Percentiles rank a stretch among this genome's conserved stretches.
Evolutionary conservation across 2,797 vertebrate species (phyloP).

Genomic region (Sebastes oblongus): DNA sequence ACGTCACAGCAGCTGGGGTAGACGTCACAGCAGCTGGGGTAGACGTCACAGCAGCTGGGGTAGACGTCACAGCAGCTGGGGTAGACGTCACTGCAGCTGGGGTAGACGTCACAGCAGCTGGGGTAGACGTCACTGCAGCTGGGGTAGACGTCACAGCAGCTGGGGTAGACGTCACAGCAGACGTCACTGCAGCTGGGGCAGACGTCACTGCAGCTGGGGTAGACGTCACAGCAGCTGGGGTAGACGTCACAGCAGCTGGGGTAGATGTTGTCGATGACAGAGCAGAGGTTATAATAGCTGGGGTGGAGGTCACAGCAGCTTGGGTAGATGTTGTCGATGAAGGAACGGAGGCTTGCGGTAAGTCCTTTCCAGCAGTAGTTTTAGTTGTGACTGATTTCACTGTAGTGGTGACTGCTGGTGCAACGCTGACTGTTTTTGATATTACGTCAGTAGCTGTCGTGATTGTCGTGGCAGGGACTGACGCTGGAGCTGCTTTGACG

Average conservation of each 20-base stretch:
- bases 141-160: not conserved
- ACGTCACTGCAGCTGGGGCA: not conserved
- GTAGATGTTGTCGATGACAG: too few species aligned
- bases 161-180: not conserved
- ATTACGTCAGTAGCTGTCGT: not conserved
- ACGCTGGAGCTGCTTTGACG: not conserved
- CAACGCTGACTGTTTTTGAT: not conserved
- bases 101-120: too few species aligned
- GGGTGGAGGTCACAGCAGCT: not conserved
- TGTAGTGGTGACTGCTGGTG: constrained; percentile 15
- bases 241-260: too few species aligned
- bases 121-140: too few species aligned
- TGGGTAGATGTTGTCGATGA: not conserved
- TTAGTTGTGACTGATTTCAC: constrained; percentile 3
- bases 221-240: not conserved
- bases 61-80: too few species aligned
- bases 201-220: too few species aligned
- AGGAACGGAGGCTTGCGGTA: not conserved
- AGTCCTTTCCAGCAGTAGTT: constrained; percentile 12
- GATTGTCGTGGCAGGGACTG: not conserved
- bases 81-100: too few species aligned
- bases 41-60: too few species aligned
- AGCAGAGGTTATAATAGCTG: not conserved
- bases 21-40: too few species aligned
- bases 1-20: too few species aligned